Percentiles rank a stretch among this genome's conserved stretches.
These are phyloP conservation scores for Drosophila buzzatii DNA, from an alignment of 2,888 invertebrate genomes.

Conservation along the genomic window DNA sequence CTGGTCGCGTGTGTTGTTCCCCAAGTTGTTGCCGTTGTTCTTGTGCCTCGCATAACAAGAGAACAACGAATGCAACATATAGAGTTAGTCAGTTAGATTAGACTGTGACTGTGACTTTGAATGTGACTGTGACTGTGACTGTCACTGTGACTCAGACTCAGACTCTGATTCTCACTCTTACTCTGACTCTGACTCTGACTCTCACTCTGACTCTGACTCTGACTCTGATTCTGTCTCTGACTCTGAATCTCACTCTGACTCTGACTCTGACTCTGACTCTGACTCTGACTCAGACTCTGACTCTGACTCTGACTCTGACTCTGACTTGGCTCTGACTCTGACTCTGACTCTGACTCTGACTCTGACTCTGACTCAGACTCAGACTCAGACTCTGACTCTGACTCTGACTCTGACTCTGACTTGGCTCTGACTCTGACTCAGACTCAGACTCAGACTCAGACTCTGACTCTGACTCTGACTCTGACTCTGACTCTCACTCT, in stretches of 20 bases:
- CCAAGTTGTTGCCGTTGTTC: slow-evolving; percentile 1
- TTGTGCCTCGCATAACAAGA: slow-evolving; percentile 1
- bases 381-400: background rate
- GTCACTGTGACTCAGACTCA: background rate
- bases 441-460: background rate
- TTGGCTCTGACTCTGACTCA: background rate
- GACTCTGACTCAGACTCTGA: background rate
- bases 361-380: background rate
- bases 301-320: background rate
- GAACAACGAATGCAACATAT: slow-evolving; percentile 15
- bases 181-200: background rate
- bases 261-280: background rate
- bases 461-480: background rate
- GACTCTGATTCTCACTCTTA: background rate
- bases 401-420: background rate
- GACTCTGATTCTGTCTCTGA: background rate
- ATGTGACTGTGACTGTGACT: background rate
- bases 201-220: background rate
- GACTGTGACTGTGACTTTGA: background rate
- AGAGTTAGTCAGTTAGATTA: slow-evolving; percentile 27
- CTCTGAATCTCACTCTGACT: background rate
- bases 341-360: background rate
- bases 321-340: background rate
- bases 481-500: background rate
- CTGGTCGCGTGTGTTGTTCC: slow-evolving; percentile 33